Evolutionary conservation across 2,888 invertebrate genomes (phyloP).

Genomic region (Encarsia formosa): DNA sequence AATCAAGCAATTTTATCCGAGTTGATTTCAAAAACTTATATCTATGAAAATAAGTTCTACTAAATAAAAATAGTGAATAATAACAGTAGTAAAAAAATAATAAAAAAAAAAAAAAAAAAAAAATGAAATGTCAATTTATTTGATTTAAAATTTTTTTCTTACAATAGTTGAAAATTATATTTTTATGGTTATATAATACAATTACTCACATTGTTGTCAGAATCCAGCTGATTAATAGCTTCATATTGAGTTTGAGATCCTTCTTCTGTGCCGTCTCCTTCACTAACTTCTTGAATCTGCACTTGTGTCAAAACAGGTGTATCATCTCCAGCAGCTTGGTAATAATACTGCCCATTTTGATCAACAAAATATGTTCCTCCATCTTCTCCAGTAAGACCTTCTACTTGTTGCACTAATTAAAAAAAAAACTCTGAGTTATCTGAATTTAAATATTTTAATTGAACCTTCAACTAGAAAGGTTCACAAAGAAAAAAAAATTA

Average conservation of each 20-base stretch:
- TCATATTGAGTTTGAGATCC: conserved; percentile 41
- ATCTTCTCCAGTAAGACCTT: conserved; percentile 53
- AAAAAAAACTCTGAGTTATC: conserved; percentile 6
- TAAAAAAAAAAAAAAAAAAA: too few relatives aligned
- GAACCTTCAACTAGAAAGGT: not conserved
- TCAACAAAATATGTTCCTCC: conserved; percentile 77
- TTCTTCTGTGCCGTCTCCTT: conserved; percentile 47
- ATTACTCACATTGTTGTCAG: too few relatives aligned
- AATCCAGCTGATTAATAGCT: conserved; percentile 53
- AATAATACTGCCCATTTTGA: conserved; percentile 78
- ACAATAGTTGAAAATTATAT: too few relatives aligned
- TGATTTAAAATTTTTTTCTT: too few relatives aligned
- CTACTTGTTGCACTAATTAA: conserved; percentile 47
- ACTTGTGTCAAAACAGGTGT: conserved; percentile 64
- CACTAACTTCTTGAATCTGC: conserved; percentile 52
- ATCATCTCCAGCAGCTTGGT: conserved; percentile 65
- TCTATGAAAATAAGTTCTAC: too few relatives aligned
- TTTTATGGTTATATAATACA: too few relatives aligned
- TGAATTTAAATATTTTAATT: conserved; percentile 1
- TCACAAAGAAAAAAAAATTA: not conserved
- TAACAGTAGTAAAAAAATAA: too few relatives aligned
- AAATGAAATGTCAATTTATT: too few relatives aligned
- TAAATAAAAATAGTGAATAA: too few relatives aligned
- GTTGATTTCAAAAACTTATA: too few relatives aligned
- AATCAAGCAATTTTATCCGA: too few relatives aligned